Evolutionary conservation across 2,888 invertebrate species (phyloP).

Genomic region (Pocota personata): DNA sequence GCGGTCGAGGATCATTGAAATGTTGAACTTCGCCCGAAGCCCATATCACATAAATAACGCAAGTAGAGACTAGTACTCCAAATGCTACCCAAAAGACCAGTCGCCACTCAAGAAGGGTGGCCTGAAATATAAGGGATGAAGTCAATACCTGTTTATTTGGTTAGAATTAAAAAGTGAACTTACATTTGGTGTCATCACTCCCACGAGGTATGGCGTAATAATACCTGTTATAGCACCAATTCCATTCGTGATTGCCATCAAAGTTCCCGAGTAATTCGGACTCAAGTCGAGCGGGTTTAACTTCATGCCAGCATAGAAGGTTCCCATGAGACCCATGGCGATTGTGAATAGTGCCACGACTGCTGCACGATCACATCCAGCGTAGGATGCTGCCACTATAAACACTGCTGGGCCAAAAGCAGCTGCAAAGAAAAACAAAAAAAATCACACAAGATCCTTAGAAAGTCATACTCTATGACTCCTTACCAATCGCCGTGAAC

Average conservation of each 20-base stretch:
- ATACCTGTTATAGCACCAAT: conserved; percentile 88
- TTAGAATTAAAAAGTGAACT: conserved; percentile 77
- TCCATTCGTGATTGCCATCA: conserved; percentile 88
- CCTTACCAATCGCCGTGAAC: conserved; percentile 88
- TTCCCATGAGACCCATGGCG: conserved; percentile 89
- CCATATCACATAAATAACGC: conserved; percentile 87
- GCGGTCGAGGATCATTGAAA: conserved; percentile 86
- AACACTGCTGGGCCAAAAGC: conserved; percentile 88
- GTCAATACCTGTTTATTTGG: background rate
- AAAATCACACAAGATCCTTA: background rate
- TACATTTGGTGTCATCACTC: conserved; percentile 86
- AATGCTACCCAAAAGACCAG: conserved; percentile 92
- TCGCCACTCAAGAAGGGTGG: conserved; percentile 88
- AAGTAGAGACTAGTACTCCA: conserved; percentile 86
- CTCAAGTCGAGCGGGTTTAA: conserved; percentile 87
- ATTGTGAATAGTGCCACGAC: conserved; percentile 87
- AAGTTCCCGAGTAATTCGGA: conserved; percentile 86
- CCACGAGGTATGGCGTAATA: conserved; percentile 87
- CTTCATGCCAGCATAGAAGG: conserved; percentile 87
- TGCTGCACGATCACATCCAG: conserved; percentile 86
- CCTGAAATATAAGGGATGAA: conserved; percentile 80
- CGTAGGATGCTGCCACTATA: conserved; percentile 88
- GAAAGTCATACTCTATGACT: background rate
- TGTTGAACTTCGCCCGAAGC: conserved; percentile 89
- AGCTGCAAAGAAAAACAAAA: conserved; percentile 82